Conservation (phyloP, 2,113 vertebrate species). For the Oncorhynchus tshawytscha region DNA sequence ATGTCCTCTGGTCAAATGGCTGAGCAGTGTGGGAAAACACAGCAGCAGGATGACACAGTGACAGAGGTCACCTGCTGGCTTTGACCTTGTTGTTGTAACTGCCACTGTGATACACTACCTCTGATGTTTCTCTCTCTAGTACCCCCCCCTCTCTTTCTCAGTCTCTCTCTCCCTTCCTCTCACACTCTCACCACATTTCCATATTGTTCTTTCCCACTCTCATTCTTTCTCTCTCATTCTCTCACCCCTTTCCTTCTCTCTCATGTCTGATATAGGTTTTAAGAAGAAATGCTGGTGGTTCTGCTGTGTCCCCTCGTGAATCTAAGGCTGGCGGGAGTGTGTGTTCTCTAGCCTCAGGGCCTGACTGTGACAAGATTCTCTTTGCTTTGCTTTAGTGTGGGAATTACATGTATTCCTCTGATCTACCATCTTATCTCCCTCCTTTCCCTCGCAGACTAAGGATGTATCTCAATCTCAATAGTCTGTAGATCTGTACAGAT, state of each 20-base stretch:
- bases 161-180: not conserved
- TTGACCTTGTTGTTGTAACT: constrained; percentile 38
- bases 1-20: constrained; percentile 1
- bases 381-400: not conserved
- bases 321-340: constrained; percentile 27
- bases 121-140: not conserved
- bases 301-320: constrained; percentile 23
- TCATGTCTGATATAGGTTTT: constrained; percentile 27
- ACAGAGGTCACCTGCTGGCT: constrained; percentile 48
- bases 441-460: constrained; percentile 22
- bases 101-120: not conserved
- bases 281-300: constrained; percentile 36
- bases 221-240: not conserved
- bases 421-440: constrained; percentile 15
- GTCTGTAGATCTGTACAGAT: not conserved
- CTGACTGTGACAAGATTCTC: constrained; percentile 20
- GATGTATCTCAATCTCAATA: constrained; percentile 5
- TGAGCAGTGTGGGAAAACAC: constrained; percentile 29
- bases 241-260: not conserved
- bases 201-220: not conserved
- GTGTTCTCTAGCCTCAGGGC: constrained; percentile 40
- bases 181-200: not conserved
- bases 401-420: constrained; percentile 17
- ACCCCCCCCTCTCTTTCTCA: too few relatives aligned
- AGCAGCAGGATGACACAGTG: constrained; percentile 40